Evolutionary conservation across 2,113 vertebrate species (phyloP), one percentile per base, ranked within the genome.

Genomic region (Mastomys natalensis): DNA sequence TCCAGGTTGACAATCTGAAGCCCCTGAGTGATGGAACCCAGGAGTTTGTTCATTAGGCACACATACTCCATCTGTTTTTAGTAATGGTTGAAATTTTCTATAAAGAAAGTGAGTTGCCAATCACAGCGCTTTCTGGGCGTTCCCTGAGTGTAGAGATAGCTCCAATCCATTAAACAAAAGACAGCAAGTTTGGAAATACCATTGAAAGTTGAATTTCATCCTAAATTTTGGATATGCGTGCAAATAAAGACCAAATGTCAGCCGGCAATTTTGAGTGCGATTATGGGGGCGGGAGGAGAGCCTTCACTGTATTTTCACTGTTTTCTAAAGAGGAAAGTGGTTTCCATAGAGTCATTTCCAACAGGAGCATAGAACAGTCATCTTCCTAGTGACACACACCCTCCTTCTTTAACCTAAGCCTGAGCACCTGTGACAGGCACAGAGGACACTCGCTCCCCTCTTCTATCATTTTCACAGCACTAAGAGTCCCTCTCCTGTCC

Each of bases 161-260:
- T 92, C 51, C n/a, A 29, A 77, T 16, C 31, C 10, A 95, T 19
- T 48, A 72, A 91, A 48, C 58, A 70, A 77, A 89, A 92, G 90
- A 80, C 9, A 77, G 24, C 37, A 95, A 74, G n/a, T 70, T 89
- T 92, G 73, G 45, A 88, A 95, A 74, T 60, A 86, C 17, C 29
- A 2, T 16, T 1, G 40, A 53, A 62, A 68, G 62, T 17, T 90
- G 24, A 92, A 48, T 66, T 51, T 40, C 66, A 68, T 87, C 78
- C 64, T 80, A 80, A 96, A 97, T 89, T 84, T 51, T 55, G 95
- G 37, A 55, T 51, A 70, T 22, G 40, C 86, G 72, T 68, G 40
- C 51, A 95, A 85, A 86, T 81, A 93, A 88, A 87, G 64, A 68
- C 64, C 72, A 93, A 96, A 88, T 86, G 17, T 8, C 73, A 89